Evolutionary conservation across 2,113 vertebrate genomes (phyloP), one percentile per base, ranked within the genome.

Genomic region (Halichoeres trimaculatus): DNA sequence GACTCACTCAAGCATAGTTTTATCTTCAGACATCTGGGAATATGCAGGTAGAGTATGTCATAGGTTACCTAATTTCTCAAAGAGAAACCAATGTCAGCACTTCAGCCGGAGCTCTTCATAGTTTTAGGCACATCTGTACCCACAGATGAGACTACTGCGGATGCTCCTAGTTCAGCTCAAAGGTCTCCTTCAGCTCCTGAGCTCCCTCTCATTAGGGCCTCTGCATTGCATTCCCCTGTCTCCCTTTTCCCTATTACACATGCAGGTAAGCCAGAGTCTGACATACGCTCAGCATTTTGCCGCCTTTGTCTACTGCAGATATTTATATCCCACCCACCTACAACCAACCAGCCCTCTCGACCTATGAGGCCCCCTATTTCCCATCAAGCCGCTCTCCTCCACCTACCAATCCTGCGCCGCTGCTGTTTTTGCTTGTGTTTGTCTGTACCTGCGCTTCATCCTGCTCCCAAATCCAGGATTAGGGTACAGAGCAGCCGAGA

Each of bases 321-420:
- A 97, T 98, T 99, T 99, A 99, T 98, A 96, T 91, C 63, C 82
- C 77, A 74, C 83, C 83, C 78, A 74, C 79, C 74, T 16, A 54
- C 70, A 38, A 24, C 67, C 58, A 65, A 85, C 68, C 92, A 69
- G 50, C 74, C 80, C 81, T 93, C 93, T 94, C 92, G 91, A 94
- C 95, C 96, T 96, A 92, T 96, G 94, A 96, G 95, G 95, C 90
- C 81, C 83, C 88, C 90, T 61, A 58, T 88, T 77, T 84, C 76
- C 81, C 54, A 76, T 76, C 43, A 0, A 70, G 78, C 85, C 90
- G 88, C 91, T 88, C 92, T 90, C 90, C 90, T 89, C 92, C 92
- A 93, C 89, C 92, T 74, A 70, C 85, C 81, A 90, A 87, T 93
- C 85, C 88, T 85, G 93, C 94, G 93, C 90, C 83, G 84, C 70